Conservation (phyloP, 2,888 invertebrate species). For the Doris montereyensis region DNA sequence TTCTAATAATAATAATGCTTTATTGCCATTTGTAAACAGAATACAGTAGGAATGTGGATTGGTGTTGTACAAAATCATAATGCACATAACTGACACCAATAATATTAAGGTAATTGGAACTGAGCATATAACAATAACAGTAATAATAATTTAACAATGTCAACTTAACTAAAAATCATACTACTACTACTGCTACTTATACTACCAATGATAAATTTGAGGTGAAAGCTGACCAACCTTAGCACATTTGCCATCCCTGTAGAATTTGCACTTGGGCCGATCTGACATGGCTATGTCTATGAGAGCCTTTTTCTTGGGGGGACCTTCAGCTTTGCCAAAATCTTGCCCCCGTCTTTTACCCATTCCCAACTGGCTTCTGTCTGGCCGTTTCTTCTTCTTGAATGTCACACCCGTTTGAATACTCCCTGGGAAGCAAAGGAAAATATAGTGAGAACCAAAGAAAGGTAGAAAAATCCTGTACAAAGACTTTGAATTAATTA, state of each 20-base stretch:
- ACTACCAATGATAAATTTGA: too few species aligned
- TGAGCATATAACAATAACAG: too few species aligned
- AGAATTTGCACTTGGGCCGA: slow-evolving; percentile 82
- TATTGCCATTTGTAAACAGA: too few species aligned
- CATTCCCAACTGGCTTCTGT: background rate
- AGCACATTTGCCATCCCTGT: slow-evolving; percentile 88
- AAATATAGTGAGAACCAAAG: background rate
- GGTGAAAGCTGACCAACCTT: slow-evolving; percentile 64
- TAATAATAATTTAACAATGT: too few species aligned
- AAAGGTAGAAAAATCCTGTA: background rate
- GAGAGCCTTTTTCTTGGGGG: slow-evolving; percentile 60
- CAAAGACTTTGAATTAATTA: background rate
- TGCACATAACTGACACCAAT: too few species aligned
- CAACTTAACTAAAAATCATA: too few species aligned
- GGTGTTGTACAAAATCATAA: too few species aligned
- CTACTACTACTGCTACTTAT: too few species aligned
- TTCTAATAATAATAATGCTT: too few species aligned
- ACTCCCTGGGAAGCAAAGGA: slow-evolving; percentile 29
- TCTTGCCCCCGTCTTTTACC: slow-evolving; percentile 31
- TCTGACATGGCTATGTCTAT: slow-evolving; percentile 61
- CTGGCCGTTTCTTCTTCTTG: slow-evolving; percentile 33
- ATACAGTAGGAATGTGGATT: too few species aligned
- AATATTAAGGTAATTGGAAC: too few species aligned
- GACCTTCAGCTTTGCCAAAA: slow-evolving; percentile 39
- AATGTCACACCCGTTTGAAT: too few species aligned